Evolutionary conservation across 2,797 vertebrate species (phyloP), one percentile per base, ranked within the genome.

Genomic region (Melanogrammus aeglefinus): DNA sequence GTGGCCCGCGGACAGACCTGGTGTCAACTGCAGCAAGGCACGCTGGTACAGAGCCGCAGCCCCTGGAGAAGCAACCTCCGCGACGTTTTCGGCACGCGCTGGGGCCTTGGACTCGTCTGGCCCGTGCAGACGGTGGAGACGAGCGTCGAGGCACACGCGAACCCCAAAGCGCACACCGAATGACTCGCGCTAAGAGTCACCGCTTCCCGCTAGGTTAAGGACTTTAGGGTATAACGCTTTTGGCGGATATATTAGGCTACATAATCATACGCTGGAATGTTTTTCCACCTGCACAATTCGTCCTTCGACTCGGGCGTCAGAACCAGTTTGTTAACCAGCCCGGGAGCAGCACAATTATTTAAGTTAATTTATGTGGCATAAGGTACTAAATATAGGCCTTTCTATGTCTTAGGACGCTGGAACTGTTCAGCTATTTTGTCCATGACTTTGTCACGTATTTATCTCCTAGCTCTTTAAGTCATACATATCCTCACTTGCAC

Each of bases 61-160:
- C 89, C 92, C 36, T 98, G 97, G 98, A 95, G 86, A 81, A 91
- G 91, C 90, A 99, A 99, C 89, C 93, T 99, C 4, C 94, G 90
- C 74, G 97, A 97, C n/a, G 96, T 99, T 76, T 99, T 99, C 69
- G 98, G 98, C 6, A 96, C 95, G 84, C 95, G 93, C 80, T 99
- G 98, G 98, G 91, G 96, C 69, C 88, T 99, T 74, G 97, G 97
- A 63, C 94, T 99, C 66, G 89, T 99, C 77, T 86, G 99, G 36
- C 98, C 98, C 4, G 90, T 98, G 87, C 94, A 94, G 92, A 97
- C 96, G 0, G 95, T 94, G 5, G 96, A 96, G 84, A 90, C 78
- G n/a, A 80, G 75, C 47, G 41, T 92, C 82, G 92, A 77, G 91
- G 93, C 71, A 63, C 77, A 36, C 72, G 86, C 87, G 3, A 87